phyloP scores from a whole-genome alignment of 92 coral and sea anemone species.

The Micromussa lordhowensis region DNA sequence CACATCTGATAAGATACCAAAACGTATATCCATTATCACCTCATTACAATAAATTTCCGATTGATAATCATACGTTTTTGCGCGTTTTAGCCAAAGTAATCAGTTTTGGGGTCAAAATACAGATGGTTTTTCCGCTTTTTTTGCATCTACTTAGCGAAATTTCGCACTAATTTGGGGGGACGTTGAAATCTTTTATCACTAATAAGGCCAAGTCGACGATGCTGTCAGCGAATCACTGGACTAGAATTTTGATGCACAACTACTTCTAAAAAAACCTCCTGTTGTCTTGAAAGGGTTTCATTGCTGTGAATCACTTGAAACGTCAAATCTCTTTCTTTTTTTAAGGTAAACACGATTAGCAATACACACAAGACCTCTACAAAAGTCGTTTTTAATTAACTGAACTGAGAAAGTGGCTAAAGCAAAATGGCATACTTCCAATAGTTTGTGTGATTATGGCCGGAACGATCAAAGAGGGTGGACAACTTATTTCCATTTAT shows the following conservation, averaged over 20 bases:
- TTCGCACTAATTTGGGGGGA: neutral
- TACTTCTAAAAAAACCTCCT: neutral
- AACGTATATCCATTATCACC: neutral
- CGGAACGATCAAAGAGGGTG: slow-evolving; percentile 53
- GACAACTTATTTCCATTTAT: slow-evolving; percentile 31
- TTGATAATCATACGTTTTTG: slow-evolving; percentile 1
- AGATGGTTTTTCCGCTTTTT: neutral
- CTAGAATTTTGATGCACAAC: neutral
- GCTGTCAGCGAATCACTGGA: slow-evolving; percentile 23
- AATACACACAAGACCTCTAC: neutral
- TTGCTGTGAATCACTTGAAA: neutral
- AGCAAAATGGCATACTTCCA: slow-evolving; percentile 36
- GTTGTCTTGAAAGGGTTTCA: neutral
- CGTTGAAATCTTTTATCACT: slow-evolving; percentile 10
- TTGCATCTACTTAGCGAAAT: neutral
- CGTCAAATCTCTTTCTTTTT: neutral
- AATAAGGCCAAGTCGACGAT: neutral
- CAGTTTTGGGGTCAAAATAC: slow-evolving; percentile 6
- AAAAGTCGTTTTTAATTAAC: slow-evolving; percentile 33
- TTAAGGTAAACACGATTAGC: slow-evolving; percentile 12
- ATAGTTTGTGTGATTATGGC: slow-evolving; percentile 54
- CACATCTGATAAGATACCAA: neutral
- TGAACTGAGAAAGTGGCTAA: slow-evolving; percentile 8
- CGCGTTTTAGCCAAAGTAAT: slow-evolving; percentile 7
- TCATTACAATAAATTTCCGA: slow-evolving; percentile 8